Evolutionary conservation across 2,888 invertebrate species (phyloP).

Genomic region (Halictus quadricinctus): DNA sequence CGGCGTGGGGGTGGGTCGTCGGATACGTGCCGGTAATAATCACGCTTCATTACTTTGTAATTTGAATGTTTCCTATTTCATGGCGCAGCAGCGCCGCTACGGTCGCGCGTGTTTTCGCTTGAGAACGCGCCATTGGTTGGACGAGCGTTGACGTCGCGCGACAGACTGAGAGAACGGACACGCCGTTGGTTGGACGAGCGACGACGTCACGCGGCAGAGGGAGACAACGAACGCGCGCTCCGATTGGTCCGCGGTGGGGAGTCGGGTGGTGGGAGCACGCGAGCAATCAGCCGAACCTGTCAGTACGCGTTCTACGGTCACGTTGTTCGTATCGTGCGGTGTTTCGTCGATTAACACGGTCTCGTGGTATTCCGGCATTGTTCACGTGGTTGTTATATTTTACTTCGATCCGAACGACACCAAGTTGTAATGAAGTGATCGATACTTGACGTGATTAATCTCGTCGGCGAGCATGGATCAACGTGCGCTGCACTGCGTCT

Average conservation of each 20-base stretch:
- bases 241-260: slow-evolving; percentile 23
- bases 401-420: background rate
- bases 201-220: background rate
- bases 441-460: slow-evolving; percentile 21
- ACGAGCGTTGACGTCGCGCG: background rate
- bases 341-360: background rate
- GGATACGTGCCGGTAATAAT: slow-evolving; percentile 24
- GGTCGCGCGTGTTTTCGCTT: background rate
- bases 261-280: slow-evolving; percentile 50
- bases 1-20: background rate
- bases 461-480: slow-evolving; percentile 45
- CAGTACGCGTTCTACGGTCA: slow-evolving; percentile 57
- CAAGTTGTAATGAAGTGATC: slow-evolving; percentile 55
- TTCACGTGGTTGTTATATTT: slow-evolving; percentile 35
- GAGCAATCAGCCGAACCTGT: slow-evolving; percentile 19
- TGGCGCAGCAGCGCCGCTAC: slow-evolving; percentile 7
- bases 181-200: too few relatives aligned
- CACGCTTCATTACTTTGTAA: slow-evolving; percentile 31
- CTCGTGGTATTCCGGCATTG: slow-evolving; percentile 6
- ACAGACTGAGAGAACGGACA: background rate
- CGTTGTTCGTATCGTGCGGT: background rate
- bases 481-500: slow-evolving; percentile 40
- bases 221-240: background rate
- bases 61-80: slow-evolving; percentile 19
- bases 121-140: slow-evolving; percentile 17